Base-by-base conservation (phyloP, 1,140 invertebrate genomes). In the Limonius californicus region DNA sequence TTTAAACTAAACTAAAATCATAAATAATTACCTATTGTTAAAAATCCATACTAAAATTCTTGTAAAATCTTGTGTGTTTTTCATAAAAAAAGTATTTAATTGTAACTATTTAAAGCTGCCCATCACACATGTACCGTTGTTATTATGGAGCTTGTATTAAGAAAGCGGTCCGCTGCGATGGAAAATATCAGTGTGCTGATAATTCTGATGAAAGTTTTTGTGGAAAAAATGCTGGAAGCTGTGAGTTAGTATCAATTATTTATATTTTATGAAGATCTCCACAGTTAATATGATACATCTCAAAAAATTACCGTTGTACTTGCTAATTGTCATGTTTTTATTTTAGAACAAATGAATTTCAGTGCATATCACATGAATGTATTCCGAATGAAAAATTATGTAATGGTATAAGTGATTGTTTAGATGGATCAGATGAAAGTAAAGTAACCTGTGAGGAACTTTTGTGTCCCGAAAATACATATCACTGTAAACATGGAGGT, bases 361-460 rank as follows among this genome's bases (percentile, higher is more conserved):
- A 79, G 50, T 86, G 85, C 66, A 63, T 78, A 35, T 74, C 77
- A 1, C 83, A 83, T 0, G 81, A 80, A 1, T 88, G 87, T 68
- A 76, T 89, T 6, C 54, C 73, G 0, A 70, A 74, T 11, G 63
- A 76, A 0, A 75, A 81, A 63, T 74, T 83, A 2, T 89, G 87
- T 70, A 83, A 89, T 66, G 82, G 82, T 0, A 74, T 76, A 1
- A 68, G 76, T 12, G 80, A 89, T 50, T 89, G 87, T 63, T 74
- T 75, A 0, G 86, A 88, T 69, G 79, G 75, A 27, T 85, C 82
- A 1, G 87, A 89, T 71, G 87, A 89, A 77, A 82, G 74, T 74
- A 66, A 74, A n/a, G 12, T 12, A 2, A 1, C 1, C 0, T 71
- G 73, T 14, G 77, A 76, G 56, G 68, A 73, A 16, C 66, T 75